Evolutionary conservation across 2,888 invertebrate species (phyloP).

Genomic region (Acleris holmiana): DNA sequence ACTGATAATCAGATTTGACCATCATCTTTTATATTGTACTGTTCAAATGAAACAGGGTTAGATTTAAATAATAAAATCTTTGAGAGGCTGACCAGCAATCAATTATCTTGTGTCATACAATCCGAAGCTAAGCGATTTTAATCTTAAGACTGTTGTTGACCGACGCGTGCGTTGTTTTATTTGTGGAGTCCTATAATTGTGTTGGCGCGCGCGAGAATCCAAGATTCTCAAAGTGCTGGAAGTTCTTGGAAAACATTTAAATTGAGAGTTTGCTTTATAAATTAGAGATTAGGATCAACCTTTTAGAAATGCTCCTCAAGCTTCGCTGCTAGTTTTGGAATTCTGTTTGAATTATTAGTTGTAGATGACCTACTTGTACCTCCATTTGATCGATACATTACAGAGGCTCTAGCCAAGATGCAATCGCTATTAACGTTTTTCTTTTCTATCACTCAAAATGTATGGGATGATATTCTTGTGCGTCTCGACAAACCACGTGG

Average conservation of each 20-base stretch:
- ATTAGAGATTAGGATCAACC: conserved; percentile 8
- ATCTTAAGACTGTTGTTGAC: conserved; percentile 22
- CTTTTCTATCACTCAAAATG: too few species aligned
- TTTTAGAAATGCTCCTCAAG: neutral
- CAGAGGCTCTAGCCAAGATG: too few species aligned
- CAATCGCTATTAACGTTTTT: too few species aligned
- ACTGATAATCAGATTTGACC: conserved; percentile 1
- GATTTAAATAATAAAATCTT: conserved; percentile 26
- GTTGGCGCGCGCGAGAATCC: conserved; percentile 51
- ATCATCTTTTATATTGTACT: conserved; percentile 8
- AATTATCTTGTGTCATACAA: conserved; percentile 32
- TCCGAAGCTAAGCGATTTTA: conserved; percentile 22
- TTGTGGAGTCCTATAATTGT: conserved; percentile 40
- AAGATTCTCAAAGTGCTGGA: conserved; percentile 42
- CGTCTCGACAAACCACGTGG: too few species aligned
- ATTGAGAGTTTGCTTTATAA: conserved; percentile 14
- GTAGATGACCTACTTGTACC: too few species aligned
- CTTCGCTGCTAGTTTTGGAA: conserved; percentile 6
- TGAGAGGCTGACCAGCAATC: conserved; percentile 29
- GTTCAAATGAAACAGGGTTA: neutral
- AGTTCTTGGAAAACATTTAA: conserved; percentile 45
- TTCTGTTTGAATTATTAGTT: neutral
- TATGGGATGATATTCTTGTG: too few species aligned
- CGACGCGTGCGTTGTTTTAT: conserved; percentile 26
- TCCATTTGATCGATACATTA: too few species aligned